These are phyloP conservation scores for Peribatodes rhomboidaria DNA, from an alignment of 2,888 invertebrate genomes.

Conservation along the genomic window DNA sequence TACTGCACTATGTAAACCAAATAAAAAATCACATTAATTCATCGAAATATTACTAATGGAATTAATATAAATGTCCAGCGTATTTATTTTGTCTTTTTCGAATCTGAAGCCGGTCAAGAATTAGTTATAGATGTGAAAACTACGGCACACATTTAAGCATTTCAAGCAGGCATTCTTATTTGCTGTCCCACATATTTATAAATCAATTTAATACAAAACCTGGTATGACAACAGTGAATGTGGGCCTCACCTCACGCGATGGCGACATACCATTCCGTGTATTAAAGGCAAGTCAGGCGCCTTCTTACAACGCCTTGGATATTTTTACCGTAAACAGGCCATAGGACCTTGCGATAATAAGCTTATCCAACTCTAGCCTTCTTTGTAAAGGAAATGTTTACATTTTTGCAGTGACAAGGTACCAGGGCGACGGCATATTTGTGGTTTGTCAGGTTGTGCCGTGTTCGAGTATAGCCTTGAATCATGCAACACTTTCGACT, in stretches of 20 bases:
- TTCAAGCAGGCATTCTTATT: constrained; percentile 15
- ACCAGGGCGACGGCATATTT: constrained; percentile 6
- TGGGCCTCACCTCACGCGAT: constrained; percentile 32
- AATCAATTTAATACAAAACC: constrained; percentile 32
- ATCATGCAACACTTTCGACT: constrained; percentile 34
- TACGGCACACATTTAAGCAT: constrained; percentile 1
- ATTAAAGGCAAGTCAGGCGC: constrained; percentile 27
- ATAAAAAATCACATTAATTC: no score
- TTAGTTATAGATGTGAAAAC: no score
- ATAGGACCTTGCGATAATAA: constrained; percentile 23
- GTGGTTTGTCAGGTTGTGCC: constrained; percentile 1
- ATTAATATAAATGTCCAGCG: no score
- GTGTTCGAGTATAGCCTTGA: constrained; percentile 26
- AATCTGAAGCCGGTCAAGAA: no score
- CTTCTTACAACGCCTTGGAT: constrained; percentile 30
- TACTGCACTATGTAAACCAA: no score
- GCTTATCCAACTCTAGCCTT: neutral
- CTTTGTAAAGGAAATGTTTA: constrained; percentile 18
- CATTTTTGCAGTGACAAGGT: constrained; percentile 23
- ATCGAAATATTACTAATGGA: no score
- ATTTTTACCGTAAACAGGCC: constrained; percentile 8
- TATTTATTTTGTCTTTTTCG: no score
- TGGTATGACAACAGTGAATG: constrained; percentile 34
- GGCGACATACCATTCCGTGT: constrained; percentile 33
- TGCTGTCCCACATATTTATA: constrained; percentile 27